Conservation (phyloP, 2,797 vertebrate genomes). For the Salmo trutta region DNA sequence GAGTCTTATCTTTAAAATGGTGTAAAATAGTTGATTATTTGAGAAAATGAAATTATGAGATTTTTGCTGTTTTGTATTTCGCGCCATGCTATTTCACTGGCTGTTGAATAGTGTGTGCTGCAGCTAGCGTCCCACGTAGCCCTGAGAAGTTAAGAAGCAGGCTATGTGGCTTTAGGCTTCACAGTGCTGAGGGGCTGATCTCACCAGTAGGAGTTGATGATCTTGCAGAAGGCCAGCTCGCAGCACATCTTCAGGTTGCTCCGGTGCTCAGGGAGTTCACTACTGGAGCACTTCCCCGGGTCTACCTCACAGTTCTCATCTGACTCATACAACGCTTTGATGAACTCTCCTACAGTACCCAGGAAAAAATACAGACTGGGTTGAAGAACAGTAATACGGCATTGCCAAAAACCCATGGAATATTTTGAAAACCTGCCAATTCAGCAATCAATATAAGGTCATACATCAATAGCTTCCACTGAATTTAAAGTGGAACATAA, state of each 20-base stretch:
- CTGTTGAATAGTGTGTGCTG: too few species aligned
- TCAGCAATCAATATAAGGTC: too few species aligned
- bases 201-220: slow-evolving; percentile 97
- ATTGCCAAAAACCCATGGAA: background rate
- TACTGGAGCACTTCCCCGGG: slow-evolving; percentile 83
- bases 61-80: too few species aligned
- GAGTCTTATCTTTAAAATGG: too few species aligned
- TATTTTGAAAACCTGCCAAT: background rate
- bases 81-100: too few species aligned
- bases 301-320: slow-evolving; percentile 97
- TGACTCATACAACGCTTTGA: slow-evolving; percentile 94
- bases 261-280: slow-evolving; percentile 87
- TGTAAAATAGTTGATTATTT: too few species aligned
- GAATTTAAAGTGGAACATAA: too few species aligned
- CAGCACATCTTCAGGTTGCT: slow-evolving; percentile 98
- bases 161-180: background rate
- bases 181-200: background rate
- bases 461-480: too few species aligned
- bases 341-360: slow-evolving; percentile 86
- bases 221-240: slow-evolving; percentile 97
- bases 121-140: too few species aligned
- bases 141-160: too few species aligned
- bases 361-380: background rate
- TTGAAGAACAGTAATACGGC: background rate
- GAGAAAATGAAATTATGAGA: too few species aligned